Base-by-base conservation (phyloP, 2,113 vertebrate species). In the Artemisiospiza belli region DNA sequence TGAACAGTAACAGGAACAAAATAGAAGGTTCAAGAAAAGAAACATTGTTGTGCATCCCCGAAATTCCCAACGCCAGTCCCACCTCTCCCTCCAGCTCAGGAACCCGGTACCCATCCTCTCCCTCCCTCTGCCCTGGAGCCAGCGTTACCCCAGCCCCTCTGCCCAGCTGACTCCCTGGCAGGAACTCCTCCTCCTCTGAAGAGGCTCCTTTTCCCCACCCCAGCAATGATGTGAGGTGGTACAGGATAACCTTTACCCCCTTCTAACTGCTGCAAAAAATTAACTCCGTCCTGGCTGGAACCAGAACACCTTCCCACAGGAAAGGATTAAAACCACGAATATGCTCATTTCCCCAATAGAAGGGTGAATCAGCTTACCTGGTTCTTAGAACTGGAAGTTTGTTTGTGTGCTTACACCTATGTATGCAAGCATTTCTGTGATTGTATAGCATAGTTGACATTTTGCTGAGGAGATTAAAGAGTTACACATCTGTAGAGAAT, bases 401-500 rank as follows among this genome's bases (percentile, higher is more conserved):
- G 18, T 58, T 58, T 75, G 52, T 52, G 28, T 21, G 24, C 15
- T 83, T 13, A 31, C 9, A 15, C 55, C 17, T 35, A 22, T 49
- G 10, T 54, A 27, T 6, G 1, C 0, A 0, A 30, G 7, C 35
- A 9, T 2, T 64, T 68, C 52, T 84, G 35, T 46, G 46, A 73
- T 52, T 74, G 15, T 51, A 28, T 17, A 76, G 24, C 21, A 44
- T 30, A 27, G 14, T 3, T 88, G 47, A 43, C 0, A 15, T 90
- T 96, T 91, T 95, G 37, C 68, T 87, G 75, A 47, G 3, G 83
- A 83, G 27, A 82, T 91, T 59, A 89, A 96, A 80, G 80, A 93
- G 49, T 91, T 94, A 92, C 92, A 94, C 83, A 83, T 55, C 76
- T 85, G 68, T 61, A 67, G 83, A 96, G 74, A 92, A 87, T 94